Conservation (phyloP, 2,888 invertebrate species). For the Rhagonycha fulva region DNA sequence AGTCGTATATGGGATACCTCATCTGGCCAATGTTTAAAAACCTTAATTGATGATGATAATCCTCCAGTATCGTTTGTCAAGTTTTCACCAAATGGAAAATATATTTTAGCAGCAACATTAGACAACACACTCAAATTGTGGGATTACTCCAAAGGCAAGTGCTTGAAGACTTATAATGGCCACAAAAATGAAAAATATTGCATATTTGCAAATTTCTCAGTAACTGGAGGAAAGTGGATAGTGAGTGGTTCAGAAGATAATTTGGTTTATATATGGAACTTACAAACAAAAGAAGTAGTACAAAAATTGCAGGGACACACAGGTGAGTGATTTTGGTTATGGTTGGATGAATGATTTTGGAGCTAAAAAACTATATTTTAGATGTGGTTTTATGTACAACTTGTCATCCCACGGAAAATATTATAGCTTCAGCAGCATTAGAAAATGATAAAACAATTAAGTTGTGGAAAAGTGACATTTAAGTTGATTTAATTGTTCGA, state of each 20-base stretch:
- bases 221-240: slow-evolving; percentile 99
- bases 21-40: slow-evolving; percentile 98
- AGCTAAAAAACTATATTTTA: slow-evolving; percentile 38
- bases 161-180: slow-evolving; percentile 96
- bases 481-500: not conserved
- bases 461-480: slow-evolving; percentile 97
- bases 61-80: slow-evolving; percentile 99
- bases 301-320: slow-evolving; percentile 97
- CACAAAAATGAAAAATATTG: slow-evolving; percentile 99
- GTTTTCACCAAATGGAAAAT: slow-evolving; percentile 99
- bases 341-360: not conserved
- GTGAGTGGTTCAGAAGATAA: slow-evolving; percentile 99
- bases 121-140: slow-evolving; percentile 98
- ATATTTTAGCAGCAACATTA: slow-evolving; percentile 95
- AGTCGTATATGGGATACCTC: slow-evolving; percentile 99
- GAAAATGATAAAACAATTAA: slow-evolving; percentile 99
- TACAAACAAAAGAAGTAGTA: slow-evolving; percentile 99
- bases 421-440: slow-evolving; percentile 97
- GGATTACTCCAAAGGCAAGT: slow-evolving; percentile 99
- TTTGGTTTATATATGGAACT: slow-evolving; percentile 98
- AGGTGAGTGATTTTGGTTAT: slow-evolving; percentile 62
- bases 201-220: slow-evolving; percentile 99
- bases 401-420: slow-evolving; percentile 98
- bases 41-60: slow-evolving; percentile 98
- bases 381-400: slow-evolving; percentile 95